Evolutionary conservation across 2,113 vertebrate species (phyloP).

Genomic region (Lathamus discolor): DNA sequence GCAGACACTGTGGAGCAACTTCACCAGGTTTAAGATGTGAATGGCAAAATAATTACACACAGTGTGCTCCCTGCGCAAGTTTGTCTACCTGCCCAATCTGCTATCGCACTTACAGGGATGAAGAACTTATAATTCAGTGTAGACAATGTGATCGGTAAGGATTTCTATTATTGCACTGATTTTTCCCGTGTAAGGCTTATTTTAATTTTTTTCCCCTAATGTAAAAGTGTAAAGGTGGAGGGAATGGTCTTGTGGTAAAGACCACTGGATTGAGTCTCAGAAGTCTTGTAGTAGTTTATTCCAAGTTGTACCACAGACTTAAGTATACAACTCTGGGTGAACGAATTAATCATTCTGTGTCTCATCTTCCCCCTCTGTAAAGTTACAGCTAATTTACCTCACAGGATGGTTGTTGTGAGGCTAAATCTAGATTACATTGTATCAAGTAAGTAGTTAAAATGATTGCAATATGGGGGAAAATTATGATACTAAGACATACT

Average conservation of each 20-base stretch:
- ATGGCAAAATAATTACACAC: conserved; percentile 97
- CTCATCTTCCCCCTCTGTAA: background rate
- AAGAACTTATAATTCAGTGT: conserved; percentile 93
- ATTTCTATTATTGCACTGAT: background rate
- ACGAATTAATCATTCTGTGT: background rate
- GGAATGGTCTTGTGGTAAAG: conserved; percentile 10
- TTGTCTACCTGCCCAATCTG: conserved; percentile 88
- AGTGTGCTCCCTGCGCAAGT: conserved; percentile 92
- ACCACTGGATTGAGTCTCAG: background rate
- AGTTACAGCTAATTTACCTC: background rate
- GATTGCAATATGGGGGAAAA: background rate
- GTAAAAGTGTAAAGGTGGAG: background rate
- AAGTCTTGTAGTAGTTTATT: background rate
- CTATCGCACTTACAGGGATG: conserved; percentile 80
- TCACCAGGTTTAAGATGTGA: conserved; percentile 89
- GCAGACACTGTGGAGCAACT: conserved; percentile 90
- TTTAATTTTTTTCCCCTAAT: background rate
- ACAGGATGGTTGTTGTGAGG: background rate
- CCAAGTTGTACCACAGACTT: background rate
- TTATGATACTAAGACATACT: background rate
- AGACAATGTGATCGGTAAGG: conserved; percentile 91
- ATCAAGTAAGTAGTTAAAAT: background rate
- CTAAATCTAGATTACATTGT: background rate
- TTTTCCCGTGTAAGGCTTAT: background rate
- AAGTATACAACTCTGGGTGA: background rate